Conservation (phyloP, 2,113 vertebrate species). For the Recurvirostra avosetta region DNA sequence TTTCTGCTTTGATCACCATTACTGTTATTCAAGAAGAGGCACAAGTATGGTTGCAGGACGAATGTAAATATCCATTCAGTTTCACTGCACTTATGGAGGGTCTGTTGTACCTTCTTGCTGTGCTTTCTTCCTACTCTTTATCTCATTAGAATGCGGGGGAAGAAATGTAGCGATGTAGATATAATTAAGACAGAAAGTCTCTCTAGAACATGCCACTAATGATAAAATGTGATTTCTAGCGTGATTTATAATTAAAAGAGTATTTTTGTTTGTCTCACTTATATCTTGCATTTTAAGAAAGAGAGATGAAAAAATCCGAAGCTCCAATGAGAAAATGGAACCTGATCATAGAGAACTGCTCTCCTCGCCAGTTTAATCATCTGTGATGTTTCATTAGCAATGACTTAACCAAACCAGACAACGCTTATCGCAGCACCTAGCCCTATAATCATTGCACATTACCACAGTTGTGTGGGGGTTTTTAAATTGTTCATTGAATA, state of each 20-base stretch:
- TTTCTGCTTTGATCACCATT: conserved; percentile 49
- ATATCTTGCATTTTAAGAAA: neutral
- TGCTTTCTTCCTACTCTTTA: neutral
- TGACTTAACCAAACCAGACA: conserved; percentile 58
- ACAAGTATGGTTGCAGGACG: neutral
- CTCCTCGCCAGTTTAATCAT: conserved; percentile 30
- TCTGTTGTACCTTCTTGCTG: neutral
- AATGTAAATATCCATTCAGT: conserved; percentile 15
- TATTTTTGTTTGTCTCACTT: neutral
- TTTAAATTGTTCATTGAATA: neutral
- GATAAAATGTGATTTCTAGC: neutral
- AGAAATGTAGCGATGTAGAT: neutral
- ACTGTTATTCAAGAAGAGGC: conserved; percentile 1
- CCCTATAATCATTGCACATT: conserved; percentile 26
- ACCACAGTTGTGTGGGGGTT: neutral
- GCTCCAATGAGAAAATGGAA: neutral
- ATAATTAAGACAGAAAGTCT: neutral
- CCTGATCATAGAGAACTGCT: neutral
- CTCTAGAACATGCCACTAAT: neutral
- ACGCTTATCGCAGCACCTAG: neutral
- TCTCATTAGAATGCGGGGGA: conserved; percentile 7
- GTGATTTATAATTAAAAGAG: neutral
- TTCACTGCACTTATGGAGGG: neutral
- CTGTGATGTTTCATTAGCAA: conserved; percentile 41
- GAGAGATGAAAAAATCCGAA: neutral